Percentiles rank a stretch among this genome's conserved stretches.
Evolutionary conservation across 2,888 invertebrate genomes (phyloP).

Genomic region (Sinodicranocentrus sp.): DNA sequence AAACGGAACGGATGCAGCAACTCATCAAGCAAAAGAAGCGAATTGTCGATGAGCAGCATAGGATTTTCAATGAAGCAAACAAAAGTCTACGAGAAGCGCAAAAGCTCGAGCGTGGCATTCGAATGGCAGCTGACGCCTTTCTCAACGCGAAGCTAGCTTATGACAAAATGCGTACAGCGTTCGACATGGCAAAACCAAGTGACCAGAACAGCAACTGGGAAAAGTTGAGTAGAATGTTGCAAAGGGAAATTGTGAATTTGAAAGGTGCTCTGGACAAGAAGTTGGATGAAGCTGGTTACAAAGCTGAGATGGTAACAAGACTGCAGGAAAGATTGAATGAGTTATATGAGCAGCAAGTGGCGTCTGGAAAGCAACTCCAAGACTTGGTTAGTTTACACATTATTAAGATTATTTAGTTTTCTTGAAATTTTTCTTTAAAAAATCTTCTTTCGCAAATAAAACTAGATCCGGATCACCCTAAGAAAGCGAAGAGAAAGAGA

Average conservation of each 20-base stretch:
- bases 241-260: slow-evolving; percentile 71
- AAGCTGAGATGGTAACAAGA: slow-evolving; percentile 67
- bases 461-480: slow-evolving; percentile 69
- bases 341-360: slow-evolving; percentile 73
- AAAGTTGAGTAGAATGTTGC: slow-evolving; percentile 70
- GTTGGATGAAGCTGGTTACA: slow-evolving; percentile 69
- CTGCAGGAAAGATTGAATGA: slow-evolving; percentile 71
- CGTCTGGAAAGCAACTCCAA: slow-evolving; percentile 73
- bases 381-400: slow-evolving; percentile 69
- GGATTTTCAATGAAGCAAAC: slow-evolving; percentile 68
- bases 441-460: not conserved
- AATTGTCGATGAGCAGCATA: slow-evolving; percentile 70
- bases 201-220: slow-evolving; percentile 74
- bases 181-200: slow-evolving; percentile 69
- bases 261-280: slow-evolving; percentile 70
- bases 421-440: no score
- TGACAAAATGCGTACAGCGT: slow-evolving; percentile 74
- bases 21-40: slow-evolving; percentile 64
- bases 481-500: slow-evolving; percentile 73
- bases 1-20: slow-evolving; percentile 66
- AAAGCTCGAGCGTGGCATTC: slow-evolving; percentile 68
- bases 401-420: no score
- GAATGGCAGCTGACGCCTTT: slow-evolving; percentile 69
- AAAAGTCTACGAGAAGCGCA: slow-evolving; percentile 70
- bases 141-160: slow-evolving; percentile 72